Percentiles rank a stretch among this genome's conserved stretches.
These are phyloP conservation scores for Cyrtodaria siliqua DNA, from an alignment of 2,888 invertebrate genomes.

Conservation along the genomic window DNA sequence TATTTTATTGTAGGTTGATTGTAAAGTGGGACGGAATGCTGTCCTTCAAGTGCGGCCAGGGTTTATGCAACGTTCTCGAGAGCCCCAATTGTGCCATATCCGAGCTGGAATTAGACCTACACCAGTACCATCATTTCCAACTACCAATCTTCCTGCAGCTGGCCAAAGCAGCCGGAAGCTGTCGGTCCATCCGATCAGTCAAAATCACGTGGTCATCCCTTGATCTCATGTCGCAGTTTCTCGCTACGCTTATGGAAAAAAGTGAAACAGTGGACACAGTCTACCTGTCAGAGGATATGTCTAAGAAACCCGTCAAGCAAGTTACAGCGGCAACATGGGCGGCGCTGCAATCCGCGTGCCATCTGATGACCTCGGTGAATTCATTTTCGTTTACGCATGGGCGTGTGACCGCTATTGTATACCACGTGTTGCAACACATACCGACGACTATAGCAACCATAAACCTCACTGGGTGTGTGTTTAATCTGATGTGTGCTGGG, in stretches of 20 bases:
- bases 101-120: constrained; percentile 76
- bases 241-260: constrained; percentile 65
- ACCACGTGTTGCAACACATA: constrained; percentile 78
- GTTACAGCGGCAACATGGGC: constrained; percentile 79
- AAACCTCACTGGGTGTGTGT: constrained; percentile 69
- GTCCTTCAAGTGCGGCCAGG: constrained; percentile 63
- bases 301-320: constrained; percentile 48
- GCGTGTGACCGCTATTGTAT: constrained; percentile 70
- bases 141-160: constrained; percentile 65
- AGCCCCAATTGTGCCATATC: constrained; percentile 58
- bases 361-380: constrained; percentile 69
- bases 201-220: constrained; percentile 76
- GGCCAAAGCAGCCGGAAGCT: constrained; percentile 69
- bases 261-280: constrained; percentile 64
- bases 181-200: constrained; percentile 65
- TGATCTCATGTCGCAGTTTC: constrained; percentile 75
- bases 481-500: constrained; percentile 78
- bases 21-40: constrained; percentile 69
- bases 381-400: constrained; percentile 73
- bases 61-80: constrained; percentile 63
- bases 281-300: constrained; percentile 61
- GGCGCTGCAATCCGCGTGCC: constrained; percentile 75
- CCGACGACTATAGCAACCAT: constrained; percentile 70
- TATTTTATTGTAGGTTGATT: too few relatives aligned
- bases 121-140: constrained; percentile 71